Evolutionary conservation across 2,797 vertebrate genomes (phyloP), one percentile per base, ranked within the genome.

Genomic region (Myripristis murdjan): DNA sequence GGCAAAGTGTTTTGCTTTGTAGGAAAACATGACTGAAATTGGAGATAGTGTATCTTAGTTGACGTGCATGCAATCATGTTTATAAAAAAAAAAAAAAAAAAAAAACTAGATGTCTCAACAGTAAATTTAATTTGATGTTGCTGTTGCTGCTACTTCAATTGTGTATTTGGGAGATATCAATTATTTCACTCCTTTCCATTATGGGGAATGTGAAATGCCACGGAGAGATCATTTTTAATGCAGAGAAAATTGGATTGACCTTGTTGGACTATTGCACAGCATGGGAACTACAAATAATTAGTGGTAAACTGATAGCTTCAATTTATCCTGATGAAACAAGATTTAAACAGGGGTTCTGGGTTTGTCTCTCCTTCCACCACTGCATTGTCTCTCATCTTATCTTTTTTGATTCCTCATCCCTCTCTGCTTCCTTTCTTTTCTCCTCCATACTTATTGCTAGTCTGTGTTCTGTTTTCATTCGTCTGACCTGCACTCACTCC

Each of bases 151-250:
- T 22, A 1, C 53, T 58, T 43, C 35, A 23, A 18, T 37, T 20
- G 57, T 22, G 28, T 12, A n/a, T 39, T 51, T 1, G 1, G 31
- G 57, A 72, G 54, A 43, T 77, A 74, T 65, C 57, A 72, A 44
- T 49, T 24, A 23, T 69, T 86, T 78, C 39, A 62, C 9, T 64
- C 18, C 49, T 41, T 54, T 67, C 57, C 66, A 16, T 63, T 65
- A 57, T 33, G 44, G 65, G 64, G 56, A 59, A 79, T 65, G 61
- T 41, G 68, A 87, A 87, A 86, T 81, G 73, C 64, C 70, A 79
- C 76, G n/a, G n/a, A 86, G 75, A 49, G 71, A 86, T 79, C 64
- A 79, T 83, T 87, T 77, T 62, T 74, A 4, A 51, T 69, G 68
- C 53, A 63, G 68, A 82, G 73, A 77, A 83, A 75, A 79, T 75